Evolutionary conservation across 1,140 invertebrate species (phyloP).

Genomic region (Pantala flavescens): DNA sequence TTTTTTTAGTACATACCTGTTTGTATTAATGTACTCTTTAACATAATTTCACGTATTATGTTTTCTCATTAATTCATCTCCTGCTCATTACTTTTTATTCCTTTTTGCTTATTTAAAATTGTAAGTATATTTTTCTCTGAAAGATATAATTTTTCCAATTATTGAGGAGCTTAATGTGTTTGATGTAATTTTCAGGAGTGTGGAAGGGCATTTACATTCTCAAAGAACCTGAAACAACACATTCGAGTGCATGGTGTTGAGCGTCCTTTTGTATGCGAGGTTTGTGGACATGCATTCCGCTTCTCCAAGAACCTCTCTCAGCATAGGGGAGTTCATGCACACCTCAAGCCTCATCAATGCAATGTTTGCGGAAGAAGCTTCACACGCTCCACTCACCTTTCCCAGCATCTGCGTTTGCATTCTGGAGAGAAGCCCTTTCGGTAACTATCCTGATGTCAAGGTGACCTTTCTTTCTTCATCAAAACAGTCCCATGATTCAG

Average conservation of each 20-base stretch:
- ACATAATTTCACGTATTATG: too few species aligned
- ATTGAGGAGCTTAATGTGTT: too few species aligned
- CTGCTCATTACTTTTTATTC: too few species aligned
- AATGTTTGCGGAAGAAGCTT: slow-evolving; percentile 50
- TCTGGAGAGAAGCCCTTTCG: slow-evolving; percentile 48
- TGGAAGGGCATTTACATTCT: slow-evolving; percentile 21
- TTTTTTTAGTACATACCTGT: too few species aligned
- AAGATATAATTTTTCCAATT: too few species aligned
- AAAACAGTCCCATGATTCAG: too few species aligned
- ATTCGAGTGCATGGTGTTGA: slow-evolving; percentile 20
- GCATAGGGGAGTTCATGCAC: slow-evolving; percentile 13
- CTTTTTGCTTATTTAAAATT: too few species aligned
- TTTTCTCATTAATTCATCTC: too few species aligned
- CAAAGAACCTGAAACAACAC: slow-evolving; percentile 22
- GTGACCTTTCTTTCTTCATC: too few species aligned
- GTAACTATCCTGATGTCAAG: slow-evolving; percentile 24
- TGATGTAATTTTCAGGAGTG: slow-evolving; percentile 15
- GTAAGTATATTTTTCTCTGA: too few species aligned
- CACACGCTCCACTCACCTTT: slow-evolving; percentile 49
- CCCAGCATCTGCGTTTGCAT: slow-evolving; percentile 48
- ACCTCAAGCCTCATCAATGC: slow-evolving; percentile 35
- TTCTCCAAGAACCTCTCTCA: slow-evolving; percentile 14
- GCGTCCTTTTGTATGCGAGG: slow-evolving; percentile 33
- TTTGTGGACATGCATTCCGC: slow-evolving; percentile 31
- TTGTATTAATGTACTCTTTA: too few species aligned